A percentile compares a stretch with the other conserved stretches of the same genome.
These are phyloP conservation scores for Drosophila pectinifera DNA, from an alignment of 1,140 invertebrate species.

Conservation along the genomic window DNA sequence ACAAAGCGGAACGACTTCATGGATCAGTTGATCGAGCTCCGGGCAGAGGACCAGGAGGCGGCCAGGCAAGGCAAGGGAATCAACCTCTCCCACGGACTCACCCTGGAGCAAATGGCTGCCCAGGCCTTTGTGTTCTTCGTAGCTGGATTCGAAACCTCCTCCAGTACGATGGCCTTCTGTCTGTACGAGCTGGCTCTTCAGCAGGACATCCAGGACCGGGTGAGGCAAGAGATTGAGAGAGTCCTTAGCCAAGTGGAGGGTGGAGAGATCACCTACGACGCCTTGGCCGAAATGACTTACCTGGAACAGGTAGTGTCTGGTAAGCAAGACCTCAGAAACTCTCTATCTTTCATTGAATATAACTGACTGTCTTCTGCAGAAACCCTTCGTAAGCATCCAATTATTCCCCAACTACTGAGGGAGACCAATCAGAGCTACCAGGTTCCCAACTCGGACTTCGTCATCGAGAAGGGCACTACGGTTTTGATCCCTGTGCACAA, in stretches of 20 bases:
- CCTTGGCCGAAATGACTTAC: slow-evolving; percentile 75
- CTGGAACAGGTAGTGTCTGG: slow-evolving; percentile 81
- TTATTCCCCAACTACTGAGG: neutral
- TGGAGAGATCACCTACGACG: slow-evolving; percentile 74
- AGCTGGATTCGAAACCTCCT: slow-evolving; percentile 80
- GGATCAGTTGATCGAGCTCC: slow-evolving; percentile 80
- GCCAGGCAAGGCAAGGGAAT: slow-evolving; percentile 45
- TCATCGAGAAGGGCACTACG: slow-evolving; percentile 86
- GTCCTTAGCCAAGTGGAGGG: slow-evolving; percentile 40
- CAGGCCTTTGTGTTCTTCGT: slow-evolving; percentile 79
- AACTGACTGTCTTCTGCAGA: neutral
- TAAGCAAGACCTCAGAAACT: slow-evolving; percentile 13
- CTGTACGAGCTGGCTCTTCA: slow-evolving; percentile 84
- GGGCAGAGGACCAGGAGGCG: slow-evolving; percentile 50
- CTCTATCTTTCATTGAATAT: neutral
- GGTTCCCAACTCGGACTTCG: slow-evolving; percentile 84
- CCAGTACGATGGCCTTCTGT: slow-evolving; percentile 85
- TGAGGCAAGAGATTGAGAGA: slow-evolving; percentile 85
- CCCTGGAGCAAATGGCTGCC: slow-evolving; percentile 74
- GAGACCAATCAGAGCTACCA: neutral
- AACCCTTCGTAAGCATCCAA: slow-evolving; percentile 3
- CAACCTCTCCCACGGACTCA: slow-evolving; percentile 57
- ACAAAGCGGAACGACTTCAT: slow-evolving; percentile 84
- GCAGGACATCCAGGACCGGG: slow-evolving; percentile 85
- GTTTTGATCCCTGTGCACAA: slow-evolving; percentile 87